These are phyloP conservation scores for Tetanocera ferruginea DNA, from an alignment of 2,888 invertebrate genomes.

Conservation along the genomic window DNA sequence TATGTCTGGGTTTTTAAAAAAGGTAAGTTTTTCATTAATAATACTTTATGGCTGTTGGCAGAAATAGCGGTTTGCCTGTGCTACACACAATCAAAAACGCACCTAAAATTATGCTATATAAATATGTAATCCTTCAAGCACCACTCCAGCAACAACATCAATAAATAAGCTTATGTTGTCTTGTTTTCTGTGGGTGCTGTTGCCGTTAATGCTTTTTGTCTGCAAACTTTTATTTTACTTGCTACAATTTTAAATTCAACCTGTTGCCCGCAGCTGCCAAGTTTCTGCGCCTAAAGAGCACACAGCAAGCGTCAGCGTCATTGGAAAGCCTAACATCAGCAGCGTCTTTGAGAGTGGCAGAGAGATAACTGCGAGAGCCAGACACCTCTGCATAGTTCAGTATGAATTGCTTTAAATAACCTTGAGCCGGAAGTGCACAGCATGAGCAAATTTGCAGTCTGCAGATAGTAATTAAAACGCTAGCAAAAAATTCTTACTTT, in stretches of 20 bases:
- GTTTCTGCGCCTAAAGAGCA: not conserved
- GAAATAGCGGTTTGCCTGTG: too few species aligned
- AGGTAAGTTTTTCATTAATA: constrained; percentile 20
- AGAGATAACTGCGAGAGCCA: not conserved
- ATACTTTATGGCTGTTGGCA: not conserved
- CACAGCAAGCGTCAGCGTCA: not conserved
- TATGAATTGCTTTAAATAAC: not conserved
- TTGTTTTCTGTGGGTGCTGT: not conserved
- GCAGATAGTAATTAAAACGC: not conserved
- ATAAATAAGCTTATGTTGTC: not conserved
- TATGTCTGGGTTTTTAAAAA: not conserved
- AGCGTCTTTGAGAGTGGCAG: too few species aligned
- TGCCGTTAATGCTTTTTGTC: not conserved
- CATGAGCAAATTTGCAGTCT: not conserved
- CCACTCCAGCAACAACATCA: not conserved
- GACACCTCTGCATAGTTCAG: not conserved
- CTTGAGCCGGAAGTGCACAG: not conserved
- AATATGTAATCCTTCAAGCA: not conserved
- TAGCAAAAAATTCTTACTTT: not conserved
- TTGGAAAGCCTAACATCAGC: not conserved
- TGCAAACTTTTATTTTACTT: not conserved
- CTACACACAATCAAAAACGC: not conserved
- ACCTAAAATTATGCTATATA: constrained; percentile 9
- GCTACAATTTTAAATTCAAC: not conserved
- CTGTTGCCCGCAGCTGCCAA: constrained; percentile 2